Percentiles rank a stretch among this genome's conserved stretches.
These are phyloP conservation scores for Tromatobia lineatoria DNA, from an alignment of 2,888 invertebrate species.

Conservation along the genomic window DNA sequence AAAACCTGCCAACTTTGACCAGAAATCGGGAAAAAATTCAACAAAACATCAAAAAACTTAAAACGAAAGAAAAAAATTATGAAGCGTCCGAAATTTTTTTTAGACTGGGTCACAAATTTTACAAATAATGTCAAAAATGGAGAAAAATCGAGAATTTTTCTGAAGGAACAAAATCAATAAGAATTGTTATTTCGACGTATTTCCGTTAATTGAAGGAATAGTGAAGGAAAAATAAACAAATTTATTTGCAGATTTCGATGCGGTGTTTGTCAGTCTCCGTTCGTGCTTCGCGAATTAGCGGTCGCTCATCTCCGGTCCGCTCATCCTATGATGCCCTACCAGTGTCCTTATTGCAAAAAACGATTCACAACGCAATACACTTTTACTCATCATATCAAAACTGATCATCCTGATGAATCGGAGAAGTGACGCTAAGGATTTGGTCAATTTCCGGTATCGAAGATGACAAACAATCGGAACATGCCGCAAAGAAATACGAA, in stretches of 20 bases:
- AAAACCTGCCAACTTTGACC: too few relatives aligned
- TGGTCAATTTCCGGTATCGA: not conserved
- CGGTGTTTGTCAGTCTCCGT: constrained; percentile 81
- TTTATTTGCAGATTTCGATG: constrained; percentile 78
- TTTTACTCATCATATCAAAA: constrained; percentile 80
- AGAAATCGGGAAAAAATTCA: too few relatives aligned
- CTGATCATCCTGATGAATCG: constrained; percentile 80
- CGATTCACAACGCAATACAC: constrained; percentile 80
- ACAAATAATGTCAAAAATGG: not conserved
- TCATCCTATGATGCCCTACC: constrained; percentile 81
- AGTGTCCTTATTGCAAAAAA: constrained; percentile 81
- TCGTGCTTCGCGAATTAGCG: constrained; percentile 79
- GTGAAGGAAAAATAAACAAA: not conserved
- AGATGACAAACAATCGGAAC: not conserved
- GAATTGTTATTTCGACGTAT: not conserved
- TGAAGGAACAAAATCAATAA: not conserved
- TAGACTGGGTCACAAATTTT: too few relatives aligned
- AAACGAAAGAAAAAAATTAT: too few relatives aligned
- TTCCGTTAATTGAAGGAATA: not conserved
- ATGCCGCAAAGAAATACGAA: not conserved
- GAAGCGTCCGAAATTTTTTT: too few relatives aligned
- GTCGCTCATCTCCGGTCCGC: constrained; percentile 82
- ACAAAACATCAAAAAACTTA: too few relatives aligned
- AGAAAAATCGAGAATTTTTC: not conserved
- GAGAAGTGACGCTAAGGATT: constrained; percentile 75